These are phyloP conservation scores for Takifugu bimaculatus DNA, from an alignment of 2,113 vertebrate genomes.

Conservation along the genomic window DNA sequence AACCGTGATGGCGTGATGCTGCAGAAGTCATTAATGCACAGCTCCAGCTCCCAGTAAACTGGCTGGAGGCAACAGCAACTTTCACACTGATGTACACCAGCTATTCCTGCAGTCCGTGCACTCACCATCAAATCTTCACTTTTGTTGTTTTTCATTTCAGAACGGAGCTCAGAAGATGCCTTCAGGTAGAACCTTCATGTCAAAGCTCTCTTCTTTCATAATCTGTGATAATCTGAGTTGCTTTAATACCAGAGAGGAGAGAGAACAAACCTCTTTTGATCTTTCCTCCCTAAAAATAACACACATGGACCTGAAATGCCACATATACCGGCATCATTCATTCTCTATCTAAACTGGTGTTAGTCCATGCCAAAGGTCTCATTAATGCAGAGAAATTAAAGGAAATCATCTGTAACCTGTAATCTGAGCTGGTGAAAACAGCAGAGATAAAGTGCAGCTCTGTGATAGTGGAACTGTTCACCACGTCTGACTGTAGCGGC, in stretches of 20 bases:
- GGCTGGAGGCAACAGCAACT: constrained; percentile 9
- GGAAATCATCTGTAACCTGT: background rate
- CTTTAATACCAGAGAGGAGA: no score
- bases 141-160: constrained; percentile 58
- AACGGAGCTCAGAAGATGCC: constrained; percentile 60
- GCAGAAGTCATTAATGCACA: constrained; percentile 60
- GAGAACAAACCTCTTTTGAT: no score
- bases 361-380: no score
- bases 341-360: no score
- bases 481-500: constrained; percentile 2
- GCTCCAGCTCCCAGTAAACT: constrained; percentile 20
- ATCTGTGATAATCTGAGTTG: no score
- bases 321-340: no score
- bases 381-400: background rate
- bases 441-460: background rate
- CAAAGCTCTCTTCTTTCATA: no score
- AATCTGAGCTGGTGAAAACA: background rate
- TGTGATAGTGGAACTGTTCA: no score
- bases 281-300: no score
- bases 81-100: constrained; percentile 8
- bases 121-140: background rate
- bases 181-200: constrained; percentile 70
- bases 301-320: no score
- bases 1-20: constrained; percentile 25
- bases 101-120: no score